A percentile compares a stretch with the other conserved stretches of the same genome.
Conservation (phyloP, 2,113 vertebrate species). For the Pleuronectes platessa region DNA sequence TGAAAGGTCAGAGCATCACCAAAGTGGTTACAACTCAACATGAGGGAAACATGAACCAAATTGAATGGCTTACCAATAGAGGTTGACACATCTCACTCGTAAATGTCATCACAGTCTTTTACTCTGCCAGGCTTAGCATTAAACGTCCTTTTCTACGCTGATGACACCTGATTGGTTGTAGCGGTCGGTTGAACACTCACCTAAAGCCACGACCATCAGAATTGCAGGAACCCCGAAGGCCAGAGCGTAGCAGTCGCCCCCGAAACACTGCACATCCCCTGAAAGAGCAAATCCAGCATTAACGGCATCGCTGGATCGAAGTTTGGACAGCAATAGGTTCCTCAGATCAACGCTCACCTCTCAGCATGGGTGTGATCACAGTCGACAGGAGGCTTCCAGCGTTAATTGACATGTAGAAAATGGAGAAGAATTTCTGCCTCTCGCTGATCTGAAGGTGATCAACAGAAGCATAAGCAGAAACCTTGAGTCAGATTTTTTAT, state of each 20-base stretch:
- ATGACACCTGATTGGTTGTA: neutral
- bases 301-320: neutral
- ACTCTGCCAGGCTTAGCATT: too few species aligned
- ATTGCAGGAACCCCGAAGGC: constrained; percentile 94
- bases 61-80: too few species aligned
- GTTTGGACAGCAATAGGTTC: too few species aligned
- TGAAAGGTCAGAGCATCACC: too few species aligned
- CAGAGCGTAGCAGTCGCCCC: constrained; percentile 92
- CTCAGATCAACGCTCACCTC: constrained; percentile 83
- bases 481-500: too few species aligned
- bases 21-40: too few species aligned
- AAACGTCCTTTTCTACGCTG: neutral
- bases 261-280: constrained; percentile 96
- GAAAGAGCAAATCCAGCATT: constrained; percentile 12
- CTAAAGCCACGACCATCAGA: constrained; percentile 91
- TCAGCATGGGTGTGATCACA: constrained; percentile 92
- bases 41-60: too few species aligned
- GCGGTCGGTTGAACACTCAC: constrained; percentile 80
- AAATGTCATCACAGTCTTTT: too few species aligned
- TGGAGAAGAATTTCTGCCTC: constrained; percentile 95
- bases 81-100: too few species aligned
- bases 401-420: constrained; percentile 98
- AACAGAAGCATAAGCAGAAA: neutral
- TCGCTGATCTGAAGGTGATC: constrained; percentile 82
- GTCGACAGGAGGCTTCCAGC: constrained; percentile 96